phyloP scores from a whole-genome alignment of 1,140 invertebrate genomes.

The Antheraea mylitta region DNA sequence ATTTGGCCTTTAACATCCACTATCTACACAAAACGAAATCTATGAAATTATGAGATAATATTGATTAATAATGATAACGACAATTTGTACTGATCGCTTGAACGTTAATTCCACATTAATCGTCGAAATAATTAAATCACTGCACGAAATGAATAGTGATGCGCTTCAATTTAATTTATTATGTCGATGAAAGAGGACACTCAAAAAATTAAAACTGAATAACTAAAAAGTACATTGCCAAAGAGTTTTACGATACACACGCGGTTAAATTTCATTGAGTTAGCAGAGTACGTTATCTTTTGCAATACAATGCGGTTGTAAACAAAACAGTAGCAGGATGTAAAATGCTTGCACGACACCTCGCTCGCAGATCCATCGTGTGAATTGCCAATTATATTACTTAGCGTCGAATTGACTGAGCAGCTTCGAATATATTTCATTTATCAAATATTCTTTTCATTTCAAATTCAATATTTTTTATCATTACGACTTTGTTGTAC shows the following conservation, averaged over 20 bases:
- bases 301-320: conserved; percentile 23
- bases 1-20: neutral
- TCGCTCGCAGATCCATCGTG: neutral
- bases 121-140: conserved; percentile 6
- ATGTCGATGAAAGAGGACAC: conserved; percentile 1
- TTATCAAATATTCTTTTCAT: neutral
- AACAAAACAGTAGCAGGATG: conserved; percentile 29
- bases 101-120: conserved; percentile 3
- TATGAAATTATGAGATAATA: conserved; percentile 8
- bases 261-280: conserved; percentile 23
- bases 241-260: neutral
- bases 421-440: neutral
- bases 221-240: neutral
- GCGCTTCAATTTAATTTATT: neutral
- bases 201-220: neutral
- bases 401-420: neutral
- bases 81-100: neutral
- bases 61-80: neutral
- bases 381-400: neutral
- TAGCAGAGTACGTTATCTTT: conserved; percentile 24
- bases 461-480: neutral
- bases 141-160: conserved; percentile 1
- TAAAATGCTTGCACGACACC: neutral
- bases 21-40: neutral
- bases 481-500: no score